Base-by-base conservation (phyloP, 2,888 invertebrate species). In the Clepsis dumicolana region DNA sequence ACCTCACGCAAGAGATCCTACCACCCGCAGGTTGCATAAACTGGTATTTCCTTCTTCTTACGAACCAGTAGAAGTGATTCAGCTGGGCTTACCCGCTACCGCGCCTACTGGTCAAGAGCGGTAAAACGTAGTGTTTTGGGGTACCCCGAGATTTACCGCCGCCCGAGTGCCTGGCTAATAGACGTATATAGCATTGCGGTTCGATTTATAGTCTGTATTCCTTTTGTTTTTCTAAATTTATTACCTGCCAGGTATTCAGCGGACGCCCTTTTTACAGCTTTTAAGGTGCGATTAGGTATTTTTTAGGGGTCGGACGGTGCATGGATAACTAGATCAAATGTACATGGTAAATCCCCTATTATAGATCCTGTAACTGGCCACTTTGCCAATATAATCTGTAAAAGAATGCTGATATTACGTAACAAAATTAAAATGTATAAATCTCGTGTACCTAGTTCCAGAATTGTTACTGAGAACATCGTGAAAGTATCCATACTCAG, bases 101-200 rank as follows among this genome's bases (percentile, higher is more conserved):
- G 62, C 56, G 67, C 67, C 67, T 71, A 72, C 59, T 65, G 70
- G 75, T 80, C 38, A 76, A 78, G 78, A 83, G 86, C 86, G 87
- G 86, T 88, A 86, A 90, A 87, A 85, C 81, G 81, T 76, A 77
- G 80, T 83, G 82, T 84, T 86, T 86, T 81, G 80, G 79, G 86
- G 84, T 82, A 83, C 85, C 76, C 80, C 78, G 75, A 91, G 91
- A 92, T 92, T 92, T 93, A 92, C 85, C 83, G 80, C 86, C 80
- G 81, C 87, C 88, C 88, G 85, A 88, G 87, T 85, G 86, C 82
- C 81, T 81, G 78, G 84, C 85, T 92, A 92, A 91, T 91, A 89
- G 92, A 92, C 92, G 89, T 91, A 90, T 91, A 92, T 91, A 89
- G 90, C 91, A 80, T 80, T 82, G 88, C 83, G 87, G 90, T 83